These are phyloP conservation scores for Pterois miles DNA, from an alignment of 2,797 vertebrate genomes.

Conservation along the genomic window DNA sequence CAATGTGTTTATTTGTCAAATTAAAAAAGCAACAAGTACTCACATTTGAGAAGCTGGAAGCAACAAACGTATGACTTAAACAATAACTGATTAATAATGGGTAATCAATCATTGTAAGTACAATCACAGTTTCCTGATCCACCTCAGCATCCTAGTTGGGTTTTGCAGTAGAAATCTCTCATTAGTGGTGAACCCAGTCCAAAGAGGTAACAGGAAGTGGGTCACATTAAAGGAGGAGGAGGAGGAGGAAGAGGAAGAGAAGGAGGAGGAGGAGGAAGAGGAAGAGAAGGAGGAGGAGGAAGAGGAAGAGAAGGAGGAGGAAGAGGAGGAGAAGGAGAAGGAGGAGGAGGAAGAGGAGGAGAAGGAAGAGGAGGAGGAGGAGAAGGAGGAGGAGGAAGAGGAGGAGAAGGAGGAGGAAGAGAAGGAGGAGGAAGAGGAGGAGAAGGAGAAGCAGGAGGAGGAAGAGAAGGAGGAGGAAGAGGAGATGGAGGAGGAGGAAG, in stretches of 20 bases:
- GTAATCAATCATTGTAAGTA: too few relatives aligned
- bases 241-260: not conserved
- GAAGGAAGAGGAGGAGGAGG: not conserved
- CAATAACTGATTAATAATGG: not conserved
- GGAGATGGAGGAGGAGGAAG: not conserved
- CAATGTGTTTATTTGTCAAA: too few relatives aligned
- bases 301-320: not conserved
- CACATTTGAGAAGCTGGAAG: not conserved
- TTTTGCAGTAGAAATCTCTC: not conserved
- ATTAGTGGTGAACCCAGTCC: not conserved
- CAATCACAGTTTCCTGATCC: not conserved
- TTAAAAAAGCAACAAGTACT: not conserved
- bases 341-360: not conserved
- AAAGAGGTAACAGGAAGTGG: not conserved
- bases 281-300: not conserved
- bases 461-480: constrained; percentile 5
- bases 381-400: not conserved
- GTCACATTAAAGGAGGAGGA: not conserved
- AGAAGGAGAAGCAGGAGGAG: not conserved
- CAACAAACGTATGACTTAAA: not conserved
- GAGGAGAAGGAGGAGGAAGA: constrained; percentile 4
- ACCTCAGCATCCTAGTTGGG: not conserved
- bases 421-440: not conserved
- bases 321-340: not conserved
- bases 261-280: not conserved